Conservation (phyloP, 2,888 invertebrate species). For the Opisthograptis luteolata region DNA sequence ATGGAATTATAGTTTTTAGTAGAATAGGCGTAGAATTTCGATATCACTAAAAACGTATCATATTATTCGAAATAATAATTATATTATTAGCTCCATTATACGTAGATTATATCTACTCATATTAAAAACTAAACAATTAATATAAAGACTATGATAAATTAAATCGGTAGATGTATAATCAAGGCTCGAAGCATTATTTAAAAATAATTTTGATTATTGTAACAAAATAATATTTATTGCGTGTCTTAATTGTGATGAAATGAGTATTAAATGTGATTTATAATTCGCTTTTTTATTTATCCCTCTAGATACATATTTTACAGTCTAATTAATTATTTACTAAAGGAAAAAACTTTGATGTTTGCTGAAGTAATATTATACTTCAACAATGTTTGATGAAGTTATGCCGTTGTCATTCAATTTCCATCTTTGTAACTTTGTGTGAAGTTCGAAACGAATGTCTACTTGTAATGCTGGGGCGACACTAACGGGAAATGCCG, state of each 20-base stretch:
- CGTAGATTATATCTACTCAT: not conserved
- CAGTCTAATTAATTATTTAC: too few relatives aligned
- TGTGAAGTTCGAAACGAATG: too few relatives aligned
- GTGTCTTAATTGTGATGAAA: slow-evolving; percentile 57
- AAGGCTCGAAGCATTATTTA: slow-evolving; percentile 30
- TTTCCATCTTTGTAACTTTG: too few relatives aligned
- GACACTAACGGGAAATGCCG: too few relatives aligned
- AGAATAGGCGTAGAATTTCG: too few relatives aligned
- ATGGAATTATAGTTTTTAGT: too few relatives aligned
- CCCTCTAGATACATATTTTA: too few relatives aligned
- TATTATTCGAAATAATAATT: not conserved
- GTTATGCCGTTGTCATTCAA: too few relatives aligned
- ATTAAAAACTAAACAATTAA: slow-evolving; percentile 23
- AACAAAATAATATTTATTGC: slow-evolving; percentile 48
- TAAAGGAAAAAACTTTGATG: too few relatives aligned
- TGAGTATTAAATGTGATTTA: slow-evolving; percentile 60
- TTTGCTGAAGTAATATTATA: too few relatives aligned
- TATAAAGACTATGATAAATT: slow-evolving; percentile 35
- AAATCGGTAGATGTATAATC: slow-evolving; percentile 29
- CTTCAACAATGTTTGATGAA: too few relatives aligned
- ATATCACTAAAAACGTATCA: not conserved
- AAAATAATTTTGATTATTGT: slow-evolving; percentile 26
- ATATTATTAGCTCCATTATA: not conserved
- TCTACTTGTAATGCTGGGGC: too few relatives aligned
- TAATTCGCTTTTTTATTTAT: slow-evolving; percentile 30